Evolutionary conservation across 2,888 invertebrate genomes (phyloP), one percentile per base, ranked within the genome.

Genomic region (Brachyopa scutellaris): DNA sequence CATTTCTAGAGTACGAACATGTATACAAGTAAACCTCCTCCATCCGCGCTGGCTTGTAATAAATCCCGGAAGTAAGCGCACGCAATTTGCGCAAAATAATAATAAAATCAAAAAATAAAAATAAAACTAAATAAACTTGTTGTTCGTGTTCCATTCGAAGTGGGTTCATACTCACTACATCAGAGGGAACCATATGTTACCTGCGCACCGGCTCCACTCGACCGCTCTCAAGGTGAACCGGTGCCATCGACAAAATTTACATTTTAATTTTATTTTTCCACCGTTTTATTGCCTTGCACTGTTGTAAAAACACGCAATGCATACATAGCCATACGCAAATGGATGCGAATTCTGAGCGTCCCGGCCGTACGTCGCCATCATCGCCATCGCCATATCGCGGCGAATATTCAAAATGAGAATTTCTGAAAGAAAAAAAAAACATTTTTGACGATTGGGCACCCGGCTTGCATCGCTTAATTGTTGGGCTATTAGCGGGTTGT

Each of bases 161-260:
- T 47, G 47, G 45, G 57, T 49, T 19, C 31, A n/a, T 36, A 36
- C 26, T 59, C 9, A 26, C 9, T 9, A 23, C n/a, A 57, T 57
- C 31, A 8, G 7, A 19, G 47, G 26, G 49, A 19, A 26, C 42
- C 38, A 33, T 59, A 62, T 69, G 36, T 64, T 64, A 80, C 76
- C 76, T 80, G 76, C 66, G 57, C 49, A 9, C 2, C 17, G 15
- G 42, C 67, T 62, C 26, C 62, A 76, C 64, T 66, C 82, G 82
- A 82, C 82, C 82, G 82, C 82, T 64, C 77, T 55, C 82, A 82
- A 82, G 82, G 82, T 82, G 64, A 82, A 61, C 82, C 70, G 57
- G 82, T 82, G 82, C 82, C 82, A 72, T 82, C 82, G 70, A 82
- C 70, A 17, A 72, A 82, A 82, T 82, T 72, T 77, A 72, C 82